These are phyloP conservation scores for Saguinus oedipus DNA, from an alignment of 2,797 vertebrate species.

Conservation along the genomic window DNA sequence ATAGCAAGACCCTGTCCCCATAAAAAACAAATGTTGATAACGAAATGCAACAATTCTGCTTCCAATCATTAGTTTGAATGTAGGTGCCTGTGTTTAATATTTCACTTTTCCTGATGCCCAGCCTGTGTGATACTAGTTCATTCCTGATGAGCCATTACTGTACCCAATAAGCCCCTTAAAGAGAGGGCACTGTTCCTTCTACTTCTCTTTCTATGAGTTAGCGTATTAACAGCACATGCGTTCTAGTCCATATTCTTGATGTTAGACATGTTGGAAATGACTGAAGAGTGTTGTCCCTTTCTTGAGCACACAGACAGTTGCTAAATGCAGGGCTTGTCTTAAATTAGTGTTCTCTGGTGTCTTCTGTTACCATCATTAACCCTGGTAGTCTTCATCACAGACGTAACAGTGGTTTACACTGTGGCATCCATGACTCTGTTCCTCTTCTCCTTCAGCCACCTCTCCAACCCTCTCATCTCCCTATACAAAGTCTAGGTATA, in stretches of 20 bases:
- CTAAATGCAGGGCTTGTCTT: neutral
- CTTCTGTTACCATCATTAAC: neutral
- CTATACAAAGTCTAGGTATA: neutral
- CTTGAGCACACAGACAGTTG: neutral
- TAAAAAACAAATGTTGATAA: neutral
- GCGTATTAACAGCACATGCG: neutral
- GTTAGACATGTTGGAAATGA: neutral
- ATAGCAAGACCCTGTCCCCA: neutral
- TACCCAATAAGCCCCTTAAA: neutral
- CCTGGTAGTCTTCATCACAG: neutral
- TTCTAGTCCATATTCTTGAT: neutral
- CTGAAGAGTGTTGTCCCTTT: neutral
- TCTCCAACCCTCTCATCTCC: neutral
- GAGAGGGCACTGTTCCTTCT: neutral
- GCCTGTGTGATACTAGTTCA: neutral
- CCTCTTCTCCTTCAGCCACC: neutral
- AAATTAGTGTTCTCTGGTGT: neutral
- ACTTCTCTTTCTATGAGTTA: neutral
- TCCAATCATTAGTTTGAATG: neutral
- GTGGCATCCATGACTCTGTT: neutral
- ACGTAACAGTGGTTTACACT: neutral
- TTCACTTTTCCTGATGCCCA: constrained; percentile 29
- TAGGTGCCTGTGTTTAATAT: neutral
- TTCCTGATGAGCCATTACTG: neutral
- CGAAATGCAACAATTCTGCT: neutral